These are phyloP conservation scores for Probosciger aterrimus DNA, from an alignment of 2,113 vertebrate species.

Conservation along the genomic window DNA sequence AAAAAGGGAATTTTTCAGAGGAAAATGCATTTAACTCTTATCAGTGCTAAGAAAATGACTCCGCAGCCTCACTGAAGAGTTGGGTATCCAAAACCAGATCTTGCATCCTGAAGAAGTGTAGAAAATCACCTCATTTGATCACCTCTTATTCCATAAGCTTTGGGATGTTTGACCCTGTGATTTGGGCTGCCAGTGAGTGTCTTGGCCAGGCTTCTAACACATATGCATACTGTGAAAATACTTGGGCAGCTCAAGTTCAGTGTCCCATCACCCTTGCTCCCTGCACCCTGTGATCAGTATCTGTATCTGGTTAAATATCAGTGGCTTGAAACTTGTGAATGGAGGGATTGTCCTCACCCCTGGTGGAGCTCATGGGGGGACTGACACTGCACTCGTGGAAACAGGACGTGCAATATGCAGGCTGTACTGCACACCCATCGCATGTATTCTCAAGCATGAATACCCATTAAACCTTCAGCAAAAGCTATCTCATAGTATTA, in stretches of 20 bases:
- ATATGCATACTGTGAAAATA: not conserved
- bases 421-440: rapidly evolving
- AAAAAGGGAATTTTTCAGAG: not conserved
- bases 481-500: not conserved
- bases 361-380: rapidly evolving
- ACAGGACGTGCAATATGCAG: not conserved
- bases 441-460: not conserved
- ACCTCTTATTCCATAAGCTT: not conserved
- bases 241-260: not conserved
- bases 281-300: not conserved
- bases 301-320: not conserved
- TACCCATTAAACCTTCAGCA: not conserved
- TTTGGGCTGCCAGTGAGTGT: not conserved
- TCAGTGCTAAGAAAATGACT: not conserved
- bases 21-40: not conserved
- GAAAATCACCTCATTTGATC: not conserved
- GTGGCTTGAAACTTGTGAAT: not conserved
- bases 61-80: not conserved
- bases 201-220: not conserved
- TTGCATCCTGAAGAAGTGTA: not conserved
- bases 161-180: not conserved
- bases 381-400: not conserved
- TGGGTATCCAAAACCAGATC: not conserved
- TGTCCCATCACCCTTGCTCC: not conserved
- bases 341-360: not conserved